Conservation (phyloP, 2,113 vertebrate species). For the Oncorhynchus keta region DNA sequence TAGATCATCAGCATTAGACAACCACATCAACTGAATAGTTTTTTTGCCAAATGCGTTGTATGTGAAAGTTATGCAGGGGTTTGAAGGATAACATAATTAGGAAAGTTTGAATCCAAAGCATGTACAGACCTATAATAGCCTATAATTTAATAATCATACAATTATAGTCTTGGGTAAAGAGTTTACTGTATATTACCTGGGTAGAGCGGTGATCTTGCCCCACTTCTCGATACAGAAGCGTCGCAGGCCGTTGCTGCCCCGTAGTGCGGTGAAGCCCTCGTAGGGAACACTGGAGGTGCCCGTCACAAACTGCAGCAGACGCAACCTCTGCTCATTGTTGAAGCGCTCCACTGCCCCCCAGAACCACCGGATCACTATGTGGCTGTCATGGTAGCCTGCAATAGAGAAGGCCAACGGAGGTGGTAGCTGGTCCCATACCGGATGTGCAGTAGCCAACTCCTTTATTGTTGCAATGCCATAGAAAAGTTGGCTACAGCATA, state of each 20-base stretch:
- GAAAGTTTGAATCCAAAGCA: too few relatives aligned
- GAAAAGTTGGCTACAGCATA: too few relatives aligned
- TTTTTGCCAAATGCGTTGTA: too few relatives aligned
- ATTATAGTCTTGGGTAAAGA: neutral
- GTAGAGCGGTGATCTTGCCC: constrained; percentile 89
- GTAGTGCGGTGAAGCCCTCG: constrained; percentile 85
- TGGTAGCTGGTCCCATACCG: neutral
- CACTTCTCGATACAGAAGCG: constrained; percentile 93
- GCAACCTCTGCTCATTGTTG: constrained; percentile 87
- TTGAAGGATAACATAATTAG: too few relatives aligned
- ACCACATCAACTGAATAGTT: neutral
- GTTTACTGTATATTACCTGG: constrained; percentile 73
- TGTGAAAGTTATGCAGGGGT: too few relatives aligned
- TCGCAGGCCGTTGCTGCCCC: constrained; percentile 86
- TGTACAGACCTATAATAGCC: too few relatives aligned
- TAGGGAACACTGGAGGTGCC: constrained; percentile 89
- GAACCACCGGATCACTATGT: constrained; percentile 91
- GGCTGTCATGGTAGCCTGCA: constrained; percentile 84
- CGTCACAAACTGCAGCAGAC: constrained; percentile 86
- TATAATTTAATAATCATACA: too few relatives aligned
- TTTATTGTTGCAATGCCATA: too few relatives aligned
- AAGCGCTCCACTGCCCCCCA: constrained; percentile 88
- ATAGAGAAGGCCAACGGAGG: neutral
- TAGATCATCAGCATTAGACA: neutral
- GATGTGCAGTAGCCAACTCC: too few relatives aligned